Conservation (phyloP, 1,140 invertebrate genomes). For the Monomorium pharaonis region DNA sequence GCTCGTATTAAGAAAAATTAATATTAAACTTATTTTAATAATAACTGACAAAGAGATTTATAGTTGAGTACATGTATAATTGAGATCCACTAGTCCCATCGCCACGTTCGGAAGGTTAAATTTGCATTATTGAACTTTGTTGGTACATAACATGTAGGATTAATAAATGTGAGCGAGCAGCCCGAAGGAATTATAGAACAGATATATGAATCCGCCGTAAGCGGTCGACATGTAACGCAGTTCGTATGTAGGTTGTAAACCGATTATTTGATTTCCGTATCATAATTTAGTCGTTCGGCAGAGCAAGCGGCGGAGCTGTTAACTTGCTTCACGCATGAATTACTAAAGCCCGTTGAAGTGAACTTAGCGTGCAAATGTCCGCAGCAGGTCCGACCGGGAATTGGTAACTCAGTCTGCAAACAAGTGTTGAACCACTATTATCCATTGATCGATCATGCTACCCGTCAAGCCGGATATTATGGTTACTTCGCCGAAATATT, state of each 20-base stretch:
- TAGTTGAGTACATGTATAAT: too few relatives aligned
- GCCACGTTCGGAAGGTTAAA: neutral
- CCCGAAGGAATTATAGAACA: neutral
- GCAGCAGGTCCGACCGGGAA: constrained; percentile 38
- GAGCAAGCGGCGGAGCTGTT: constrained; percentile 36
- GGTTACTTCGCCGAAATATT: neutral
- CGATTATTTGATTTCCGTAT: constrained; percentile 53
- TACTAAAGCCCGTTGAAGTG: constrained; percentile 51
- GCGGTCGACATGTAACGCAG: neutral
- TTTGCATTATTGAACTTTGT: neutral
- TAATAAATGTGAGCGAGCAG: neutral
- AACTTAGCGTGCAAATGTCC: constrained; percentile 55
- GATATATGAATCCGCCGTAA: constrained; percentile 12
- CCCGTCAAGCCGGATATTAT: neutral
- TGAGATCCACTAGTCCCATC: too few relatives aligned
- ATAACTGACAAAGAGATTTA: too few relatives aligned
- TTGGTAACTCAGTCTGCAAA: constrained; percentile 49
- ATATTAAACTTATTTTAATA: too few relatives aligned
- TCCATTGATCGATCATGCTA: constrained; percentile 45
- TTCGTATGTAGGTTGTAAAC: constrained; percentile 13
- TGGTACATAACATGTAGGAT: neutral
- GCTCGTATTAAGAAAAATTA: too few relatives aligned
- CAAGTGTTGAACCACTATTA: constrained; percentile 54
- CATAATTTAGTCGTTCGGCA: constrained; percentile 58
- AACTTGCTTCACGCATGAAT: constrained; percentile 51